Evolutionary conservation across 2,113 vertebrate species (phyloP).

Genomic region (Brachypodius melanocephalos): DNA sequence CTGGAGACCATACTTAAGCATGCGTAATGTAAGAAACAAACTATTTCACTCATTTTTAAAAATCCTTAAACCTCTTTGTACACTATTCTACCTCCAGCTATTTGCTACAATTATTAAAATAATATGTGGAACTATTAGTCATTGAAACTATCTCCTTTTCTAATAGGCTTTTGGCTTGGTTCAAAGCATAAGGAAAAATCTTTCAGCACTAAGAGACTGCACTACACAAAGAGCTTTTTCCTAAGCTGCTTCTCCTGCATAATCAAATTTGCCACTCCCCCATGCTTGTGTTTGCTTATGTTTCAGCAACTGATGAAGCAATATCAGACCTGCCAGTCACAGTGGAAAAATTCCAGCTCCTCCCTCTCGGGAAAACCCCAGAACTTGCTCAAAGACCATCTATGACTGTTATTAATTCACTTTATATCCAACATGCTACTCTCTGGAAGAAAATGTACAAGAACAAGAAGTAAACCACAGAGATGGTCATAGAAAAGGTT

Average conservation of each 20-base stretch:
- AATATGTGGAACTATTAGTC: background rate
- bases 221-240: background rate
- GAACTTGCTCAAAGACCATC: background rate
- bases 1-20: background rate
- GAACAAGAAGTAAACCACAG: background rate
- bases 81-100: background rate
- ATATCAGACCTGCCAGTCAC: background rate
- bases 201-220: background rate
- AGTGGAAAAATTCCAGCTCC: background rate
- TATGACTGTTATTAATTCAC: background rate
- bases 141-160: background rate
- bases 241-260: background rate
- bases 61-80: background rate
- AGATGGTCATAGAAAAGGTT: background rate
- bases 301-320: constrained; percentile 9
- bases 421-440: background rate
- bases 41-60: background rate
- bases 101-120: background rate
- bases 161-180: background rate
- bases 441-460: background rate
- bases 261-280: background rate
- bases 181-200: background rate
- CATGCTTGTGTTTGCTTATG: background rate
- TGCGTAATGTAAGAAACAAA: accelerated
- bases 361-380: background rate